phyloP scores from a whole-genome alignment of 2,888 invertebrate genomes.

The Mylabris sibirica region DNA sequence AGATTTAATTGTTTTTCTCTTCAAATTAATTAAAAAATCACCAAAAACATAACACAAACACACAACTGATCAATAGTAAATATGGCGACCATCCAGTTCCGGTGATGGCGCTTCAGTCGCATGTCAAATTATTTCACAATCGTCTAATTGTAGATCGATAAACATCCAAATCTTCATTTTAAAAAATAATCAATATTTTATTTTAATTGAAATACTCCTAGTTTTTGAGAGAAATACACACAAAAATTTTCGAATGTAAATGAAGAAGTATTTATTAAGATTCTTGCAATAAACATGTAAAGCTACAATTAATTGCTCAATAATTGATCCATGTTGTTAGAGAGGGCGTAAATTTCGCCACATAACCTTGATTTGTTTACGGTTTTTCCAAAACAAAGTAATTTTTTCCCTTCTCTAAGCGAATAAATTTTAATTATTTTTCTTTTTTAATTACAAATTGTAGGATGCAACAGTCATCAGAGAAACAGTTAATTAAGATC shows the following conservation, averaged over 20 bases:
- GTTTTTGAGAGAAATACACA: no score
- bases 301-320: background rate
- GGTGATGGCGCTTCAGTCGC: background rate
- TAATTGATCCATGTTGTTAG: no score
- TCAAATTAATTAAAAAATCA: constrained; percentile 19
- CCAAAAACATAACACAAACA: constrained; percentile 33
- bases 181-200: background rate
- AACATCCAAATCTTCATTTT: background rate
- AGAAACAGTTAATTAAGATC: constrained; percentile 17
- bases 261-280: no score
- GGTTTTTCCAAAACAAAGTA: background rate
- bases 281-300: background rate
- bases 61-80: constrained; percentile 34
- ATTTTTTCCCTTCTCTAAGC: background rate
- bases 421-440: background rate
- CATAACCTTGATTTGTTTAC: constrained; percentile 11
- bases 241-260: no score
- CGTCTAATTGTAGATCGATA: background rate
- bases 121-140: constrained; percentile 6
- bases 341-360: background rate
- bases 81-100: constrained; percentile 28
- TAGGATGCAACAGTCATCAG: constrained; percentile 16
- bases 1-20: constrained; percentile 16
- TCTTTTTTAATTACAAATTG: background rate
- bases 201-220: no score